Evolutionary conservation across 2,888 invertebrate genomes (phyloP).

Genomic region (Diabrotica balteata): DNA sequence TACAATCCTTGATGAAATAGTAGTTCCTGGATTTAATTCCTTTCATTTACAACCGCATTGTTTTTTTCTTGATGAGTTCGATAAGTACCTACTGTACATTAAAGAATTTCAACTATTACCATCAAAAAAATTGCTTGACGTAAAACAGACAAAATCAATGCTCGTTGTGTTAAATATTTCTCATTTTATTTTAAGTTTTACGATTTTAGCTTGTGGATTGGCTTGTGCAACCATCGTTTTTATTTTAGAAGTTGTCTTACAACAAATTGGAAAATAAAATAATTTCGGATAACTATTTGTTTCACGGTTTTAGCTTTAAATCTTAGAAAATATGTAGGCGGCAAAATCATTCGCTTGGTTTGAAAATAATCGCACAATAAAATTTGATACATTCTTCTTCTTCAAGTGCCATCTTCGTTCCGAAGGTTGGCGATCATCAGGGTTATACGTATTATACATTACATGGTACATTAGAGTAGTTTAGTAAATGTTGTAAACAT

Average conservation of each 20-base stretch:
- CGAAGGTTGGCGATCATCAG: too few species aligned
- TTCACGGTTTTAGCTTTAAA: too few species aligned
- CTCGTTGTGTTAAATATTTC: constrained; percentile 12
- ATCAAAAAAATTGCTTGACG: background rate
- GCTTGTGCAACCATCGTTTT: constrained; percentile 2
- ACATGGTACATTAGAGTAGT: too few species aligned
- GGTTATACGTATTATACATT: too few species aligned
- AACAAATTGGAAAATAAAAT: background rate
- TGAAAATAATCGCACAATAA: too few species aligned
- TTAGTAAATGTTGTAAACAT: too few species aligned
- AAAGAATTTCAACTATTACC: constrained; percentile 19
- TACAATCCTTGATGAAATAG: constrained; percentile 18
- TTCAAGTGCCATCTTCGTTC: too few species aligned
- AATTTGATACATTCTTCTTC: too few species aligned
- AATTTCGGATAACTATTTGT: too few species aligned
- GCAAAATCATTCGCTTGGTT: too few species aligned
- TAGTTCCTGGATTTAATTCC: constrained; percentile 19
- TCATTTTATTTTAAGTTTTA: constrained; percentile 16
- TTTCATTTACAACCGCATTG: constrained; percentile 17
- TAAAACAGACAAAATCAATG: constrained; percentile 1
- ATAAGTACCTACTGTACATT: constrained; percentile 9
- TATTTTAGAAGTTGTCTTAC: constrained; percentile 10
- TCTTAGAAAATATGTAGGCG: too few species aligned
- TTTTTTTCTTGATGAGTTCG: constrained; percentile 15
- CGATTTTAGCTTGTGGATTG: constrained; percentile 8